Evolutionary conservation across 2,113 vertebrate genomes (phyloP).

Genomic region (Poecilia latipinna): DNA sequence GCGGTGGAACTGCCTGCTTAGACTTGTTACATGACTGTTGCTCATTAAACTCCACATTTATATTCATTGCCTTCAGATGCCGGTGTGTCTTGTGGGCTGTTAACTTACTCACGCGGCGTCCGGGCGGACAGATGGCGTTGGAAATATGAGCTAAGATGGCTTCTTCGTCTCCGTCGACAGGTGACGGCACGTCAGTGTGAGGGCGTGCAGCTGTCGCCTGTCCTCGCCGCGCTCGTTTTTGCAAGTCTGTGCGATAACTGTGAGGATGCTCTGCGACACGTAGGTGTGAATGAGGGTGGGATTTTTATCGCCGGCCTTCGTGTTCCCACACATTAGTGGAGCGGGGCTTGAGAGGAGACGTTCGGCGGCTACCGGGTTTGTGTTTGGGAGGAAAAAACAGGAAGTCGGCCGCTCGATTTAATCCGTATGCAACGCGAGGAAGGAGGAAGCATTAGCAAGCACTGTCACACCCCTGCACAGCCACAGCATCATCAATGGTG

Average conservation of each 20-base stretch:
- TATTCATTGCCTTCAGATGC: constrained; percentile 60
- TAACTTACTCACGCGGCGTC: constrained; percentile 22
- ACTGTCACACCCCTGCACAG: constrained; percentile 38
- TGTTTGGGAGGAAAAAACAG: background rate
- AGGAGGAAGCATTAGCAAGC: constrained; percentile 51
- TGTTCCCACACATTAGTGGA: constrained; percentile 56
- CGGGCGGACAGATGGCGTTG: constrained; percentile 60
- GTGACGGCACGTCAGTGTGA: constrained; percentile 62
- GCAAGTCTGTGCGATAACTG: constrained; percentile 17
- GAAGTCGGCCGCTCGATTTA: constrained; percentile 32
- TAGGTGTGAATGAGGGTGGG: constrained; percentile 52
- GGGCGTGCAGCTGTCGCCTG: constrained; percentile 61
- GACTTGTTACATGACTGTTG: constrained; percentile 23
- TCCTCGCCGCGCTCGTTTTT: constrained; percentile 7
- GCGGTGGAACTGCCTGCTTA: background rate
- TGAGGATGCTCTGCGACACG: constrained; percentile 23
- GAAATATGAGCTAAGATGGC: constrained; percentile 55
- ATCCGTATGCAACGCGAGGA: constrained; percentile 20
- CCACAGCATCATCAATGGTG: constrained; percentile 19
- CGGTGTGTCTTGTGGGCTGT: constrained; percentile 33
- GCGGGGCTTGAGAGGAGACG: constrained; percentile 35
- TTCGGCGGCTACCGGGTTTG: constrained; percentile 32
- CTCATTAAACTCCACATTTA: constrained; percentile 52
- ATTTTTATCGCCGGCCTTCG: constrained; percentile 57
- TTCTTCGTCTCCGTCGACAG: constrained; percentile 65